Conservation (phyloP, 2,113 vertebrate species). For the Emberiza fucata region DNA sequence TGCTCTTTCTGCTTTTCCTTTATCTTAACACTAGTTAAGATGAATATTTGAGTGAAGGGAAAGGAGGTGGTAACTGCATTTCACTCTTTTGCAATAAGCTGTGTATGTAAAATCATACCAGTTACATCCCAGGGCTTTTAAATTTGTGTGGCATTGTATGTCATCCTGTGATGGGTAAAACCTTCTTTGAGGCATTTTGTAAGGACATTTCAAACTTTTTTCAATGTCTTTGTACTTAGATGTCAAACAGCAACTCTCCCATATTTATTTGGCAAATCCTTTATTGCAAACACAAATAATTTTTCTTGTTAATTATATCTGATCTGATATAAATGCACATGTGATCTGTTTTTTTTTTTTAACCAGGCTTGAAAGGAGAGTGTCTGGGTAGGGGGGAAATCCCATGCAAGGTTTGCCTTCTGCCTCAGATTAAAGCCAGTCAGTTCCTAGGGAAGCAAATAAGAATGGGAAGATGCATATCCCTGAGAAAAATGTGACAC, state of each 20-base stretch:
- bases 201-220: neutral
- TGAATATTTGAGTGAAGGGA: constrained; percentile 38
- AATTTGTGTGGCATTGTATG: neutral
- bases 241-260: neutral
- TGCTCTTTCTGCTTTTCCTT: neutral
- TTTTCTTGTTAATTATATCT: neutral
- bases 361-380: neutral
- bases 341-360: neutral
- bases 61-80: neutral
- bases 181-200: neutral
- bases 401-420: neutral
- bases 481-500: neutral
- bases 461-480: neutral
- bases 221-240: neutral
- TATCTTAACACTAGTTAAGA: neutral
- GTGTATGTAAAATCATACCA: neutral
- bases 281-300: neutral
- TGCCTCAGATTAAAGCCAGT: neutral
- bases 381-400: neutral
- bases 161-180: neutral
- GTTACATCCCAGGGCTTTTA: neutral
- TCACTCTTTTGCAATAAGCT: neutral
- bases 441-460: neutral
- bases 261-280: neutral
- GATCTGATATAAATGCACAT: neutral